These are phyloP conservation scores for Phylloscopus trochiloides DNA, from an alignment of 2,113 vertebrate genomes.

Conservation along the genomic window DNA sequence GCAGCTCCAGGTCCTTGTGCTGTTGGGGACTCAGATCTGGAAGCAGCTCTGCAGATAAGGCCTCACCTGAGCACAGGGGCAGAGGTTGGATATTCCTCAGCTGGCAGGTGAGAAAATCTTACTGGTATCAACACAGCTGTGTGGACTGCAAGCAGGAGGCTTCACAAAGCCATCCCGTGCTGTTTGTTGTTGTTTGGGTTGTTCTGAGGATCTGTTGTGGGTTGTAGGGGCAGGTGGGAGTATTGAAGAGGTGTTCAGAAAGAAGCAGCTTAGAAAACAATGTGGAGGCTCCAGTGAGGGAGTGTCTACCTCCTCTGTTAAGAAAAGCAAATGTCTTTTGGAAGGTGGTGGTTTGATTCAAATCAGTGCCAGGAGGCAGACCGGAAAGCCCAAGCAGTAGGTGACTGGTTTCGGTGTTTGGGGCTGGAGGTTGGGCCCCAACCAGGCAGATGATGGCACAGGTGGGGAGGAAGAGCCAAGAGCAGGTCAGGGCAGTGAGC, in stretches of 20 bases:
- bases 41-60: background rate
- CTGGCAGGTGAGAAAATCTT: background rate
- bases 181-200: background rate
- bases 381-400: background rate
- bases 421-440: background rate
- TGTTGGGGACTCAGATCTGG: background rate
- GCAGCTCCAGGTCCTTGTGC: background rate
- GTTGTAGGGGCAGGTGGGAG: background rate
- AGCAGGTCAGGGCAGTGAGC: background rate
- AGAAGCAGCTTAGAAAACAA: background rate
- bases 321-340: background rate
- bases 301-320: background rate
- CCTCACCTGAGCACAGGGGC: background rate
- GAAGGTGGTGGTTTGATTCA: background rate
- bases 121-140: background rate
- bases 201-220: background rate
- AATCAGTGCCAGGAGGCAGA: background rate
- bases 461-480: background rate
- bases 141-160: background rate
- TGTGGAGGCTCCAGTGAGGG: background rate
- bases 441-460: too few relatives aligned
- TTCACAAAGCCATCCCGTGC: background rate
- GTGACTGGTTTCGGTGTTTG: background rate
- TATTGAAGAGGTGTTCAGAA: background rate
- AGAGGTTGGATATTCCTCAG: fast-evolving